phyloP scores from a whole-genome alignment of 2,113 vertebrate species.

The Cervus canadensis region DNA sequence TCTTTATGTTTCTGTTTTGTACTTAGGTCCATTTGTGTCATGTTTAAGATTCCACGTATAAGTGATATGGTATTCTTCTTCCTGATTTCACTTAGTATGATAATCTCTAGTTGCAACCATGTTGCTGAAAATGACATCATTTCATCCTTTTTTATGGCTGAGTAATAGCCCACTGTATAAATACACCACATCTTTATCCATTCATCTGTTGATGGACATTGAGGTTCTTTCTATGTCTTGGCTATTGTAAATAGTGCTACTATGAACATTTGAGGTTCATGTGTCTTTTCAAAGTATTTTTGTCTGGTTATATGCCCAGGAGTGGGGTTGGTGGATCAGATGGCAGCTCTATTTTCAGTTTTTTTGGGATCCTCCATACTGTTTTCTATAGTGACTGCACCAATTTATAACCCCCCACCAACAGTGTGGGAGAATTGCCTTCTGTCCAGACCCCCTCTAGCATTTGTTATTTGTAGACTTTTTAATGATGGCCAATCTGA shows the following conservation, averaged over 20 bases:
- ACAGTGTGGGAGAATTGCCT: not conserved
- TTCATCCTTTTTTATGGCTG: not conserved
- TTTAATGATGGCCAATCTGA: not conserved
- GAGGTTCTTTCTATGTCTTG: not conserved
- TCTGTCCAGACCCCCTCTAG: not conserved
- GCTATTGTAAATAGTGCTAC: not conserved
- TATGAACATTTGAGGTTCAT: not conserved
- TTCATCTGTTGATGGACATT: not conserved
- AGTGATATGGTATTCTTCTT: not conserved
- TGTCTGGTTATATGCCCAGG: not conserved
- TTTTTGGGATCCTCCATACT: not conserved
- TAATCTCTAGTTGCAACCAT: not conserved
- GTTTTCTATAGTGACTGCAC: not conserved
- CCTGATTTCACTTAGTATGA: not conserved
- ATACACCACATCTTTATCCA: not conserved
- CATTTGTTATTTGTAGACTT: not conserved
- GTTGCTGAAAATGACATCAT: not conserved
- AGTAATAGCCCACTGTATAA: not conserved
- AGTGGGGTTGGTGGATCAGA: not conserved
- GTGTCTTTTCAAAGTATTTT: not conserved
- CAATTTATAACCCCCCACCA: not conserved
- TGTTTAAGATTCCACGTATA: not conserved
- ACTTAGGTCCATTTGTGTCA: not conserved
- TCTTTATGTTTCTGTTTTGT: not conserved
- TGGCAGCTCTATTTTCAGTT: not conserved